Evolutionary conservation across 2,797 vertebrate species (phyloP).

Genomic region (Staurois parvus): DNA sequence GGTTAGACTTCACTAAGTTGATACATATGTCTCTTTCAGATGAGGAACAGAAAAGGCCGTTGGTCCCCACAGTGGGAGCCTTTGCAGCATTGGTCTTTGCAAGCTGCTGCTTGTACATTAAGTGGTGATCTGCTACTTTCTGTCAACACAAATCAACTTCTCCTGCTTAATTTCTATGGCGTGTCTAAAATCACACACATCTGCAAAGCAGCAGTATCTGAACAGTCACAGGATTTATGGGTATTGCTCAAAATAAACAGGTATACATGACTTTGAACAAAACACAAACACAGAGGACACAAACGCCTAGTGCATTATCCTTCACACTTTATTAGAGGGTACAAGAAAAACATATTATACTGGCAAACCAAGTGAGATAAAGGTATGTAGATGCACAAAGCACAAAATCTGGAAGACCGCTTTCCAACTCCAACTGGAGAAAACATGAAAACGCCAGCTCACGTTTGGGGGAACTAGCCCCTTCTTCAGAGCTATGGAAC

Average conservation of each 20-base stretch:
- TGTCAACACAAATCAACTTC: constrained; percentile 32
- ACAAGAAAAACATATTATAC: too few relatives aligned
- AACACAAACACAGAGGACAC: too few relatives aligned
- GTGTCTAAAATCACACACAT: not conserved
- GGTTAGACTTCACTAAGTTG: constrained; percentile 13
- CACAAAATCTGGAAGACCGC: too few relatives aligned
- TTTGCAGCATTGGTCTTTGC: not conserved
- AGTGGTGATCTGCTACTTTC: constrained; percentile 6
- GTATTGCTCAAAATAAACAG: not conserved
- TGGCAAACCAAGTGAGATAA: too few relatives aligned
- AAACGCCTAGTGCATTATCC: too few relatives aligned
- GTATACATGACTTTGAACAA: too few relatives aligned
- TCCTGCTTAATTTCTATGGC: constrained; percentile 3
- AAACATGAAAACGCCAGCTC: too few relatives aligned
- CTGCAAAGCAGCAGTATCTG: not conserved
- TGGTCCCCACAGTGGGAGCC: not conserved
- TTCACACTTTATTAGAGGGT: too few relatives aligned
- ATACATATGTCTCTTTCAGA: constrained; percentile 8
- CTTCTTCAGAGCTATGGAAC: too few relatives aligned
- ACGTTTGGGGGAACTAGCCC: too few relatives aligned
- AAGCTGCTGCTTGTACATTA: not conserved
- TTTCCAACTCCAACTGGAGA: too few relatives aligned
- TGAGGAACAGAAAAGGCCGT: not conserved
- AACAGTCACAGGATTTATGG: not conserved
- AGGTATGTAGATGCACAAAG: too few relatives aligned